These are phyloP conservation scores for Teleopsis dalmanni DNA, from an alignment of 1,140 invertebrate species.

Conservation along the genomic window DNA sequence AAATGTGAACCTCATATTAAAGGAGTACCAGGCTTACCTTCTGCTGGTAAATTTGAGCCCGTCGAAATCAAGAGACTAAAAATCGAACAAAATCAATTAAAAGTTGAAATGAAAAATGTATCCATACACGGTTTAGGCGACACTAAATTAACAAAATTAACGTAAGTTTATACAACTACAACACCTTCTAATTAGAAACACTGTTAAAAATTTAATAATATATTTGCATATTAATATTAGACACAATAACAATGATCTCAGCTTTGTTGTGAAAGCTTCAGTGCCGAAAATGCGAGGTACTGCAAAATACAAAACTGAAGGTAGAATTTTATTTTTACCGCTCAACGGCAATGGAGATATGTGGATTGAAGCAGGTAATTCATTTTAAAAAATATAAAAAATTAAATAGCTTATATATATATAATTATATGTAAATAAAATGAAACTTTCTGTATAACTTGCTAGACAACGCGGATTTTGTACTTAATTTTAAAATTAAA, in stretches of 20 bases:
- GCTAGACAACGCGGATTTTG: neutral
- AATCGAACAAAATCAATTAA: neutral
- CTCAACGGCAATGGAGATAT: conserved; percentile 57
- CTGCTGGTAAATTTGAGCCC: neutral
- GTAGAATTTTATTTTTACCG: conserved; percentile 58
- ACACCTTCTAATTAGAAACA: too few species aligned
- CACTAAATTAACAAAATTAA: conserved; percentile 1
- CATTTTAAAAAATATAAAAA: neutral
- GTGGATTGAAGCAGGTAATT: conserved; percentile 58
- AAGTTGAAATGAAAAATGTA: neutral
- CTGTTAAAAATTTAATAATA: neutral
- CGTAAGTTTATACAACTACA: neutral
- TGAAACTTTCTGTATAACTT: neutral
- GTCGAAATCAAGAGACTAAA: neutral
- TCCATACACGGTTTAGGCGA: neutral
- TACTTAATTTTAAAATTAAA: neutral
- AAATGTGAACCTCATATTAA: too few species aligned
- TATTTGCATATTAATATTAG: neutral
- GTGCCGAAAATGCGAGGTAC: conserved; percentile 56
- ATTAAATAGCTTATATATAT: too few species aligned
- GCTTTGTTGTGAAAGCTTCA: conserved; percentile 21
- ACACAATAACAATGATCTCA: neutral
- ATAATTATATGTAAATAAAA: too few species aligned
- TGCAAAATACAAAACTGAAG: conserved; percentile 58
- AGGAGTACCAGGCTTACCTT: conserved; percentile 7